Percentiles rank a stretch among this genome's conserved stretches.
phyloP scores from a whole-genome alignment of 2,113 vertebrate species.

The Apteryx mantelli region DNA sequence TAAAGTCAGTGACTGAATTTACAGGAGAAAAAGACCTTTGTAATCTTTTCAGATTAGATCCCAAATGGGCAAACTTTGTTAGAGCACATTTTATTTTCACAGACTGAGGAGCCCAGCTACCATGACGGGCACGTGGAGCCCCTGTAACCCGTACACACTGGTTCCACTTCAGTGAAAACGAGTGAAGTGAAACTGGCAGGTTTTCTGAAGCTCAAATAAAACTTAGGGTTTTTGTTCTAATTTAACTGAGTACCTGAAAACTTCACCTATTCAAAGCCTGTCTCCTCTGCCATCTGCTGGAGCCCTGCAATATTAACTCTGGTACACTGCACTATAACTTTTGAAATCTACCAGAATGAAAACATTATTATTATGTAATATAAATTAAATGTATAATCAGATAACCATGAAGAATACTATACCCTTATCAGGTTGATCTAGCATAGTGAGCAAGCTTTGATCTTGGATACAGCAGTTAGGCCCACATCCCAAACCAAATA shows the following conservation, averaged over 20 bases:
- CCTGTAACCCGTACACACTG: background rate
- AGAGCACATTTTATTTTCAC: conserved; percentile 11
- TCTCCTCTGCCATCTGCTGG: conserved; percentile 71
- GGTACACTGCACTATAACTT: background rate
- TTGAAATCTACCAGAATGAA: background rate
- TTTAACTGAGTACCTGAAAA: conserved; percentile 20
- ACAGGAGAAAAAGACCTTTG: conserved; percentile 13
- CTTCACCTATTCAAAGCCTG: conserved; percentile 4
- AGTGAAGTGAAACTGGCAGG: conserved; percentile 8
- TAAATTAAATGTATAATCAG: background rate
- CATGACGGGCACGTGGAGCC: background rate
- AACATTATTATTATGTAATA: background rate
- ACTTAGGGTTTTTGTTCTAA: background rate
- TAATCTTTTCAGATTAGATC: conserved; percentile 23
- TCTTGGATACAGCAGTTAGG: background rate
- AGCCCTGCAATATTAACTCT: conserved; percentile 14
- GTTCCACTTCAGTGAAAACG: background rate
- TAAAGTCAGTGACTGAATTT: conserved; percentile 29
- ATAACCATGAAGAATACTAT: background rate
- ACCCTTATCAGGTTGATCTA: background rate
- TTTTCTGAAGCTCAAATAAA: conserved; percentile 17
- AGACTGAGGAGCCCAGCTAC: background rate
- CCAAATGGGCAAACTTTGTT: background rate
- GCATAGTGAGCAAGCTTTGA: background rate
- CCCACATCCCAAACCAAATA: background rate